Evolutionary conservation across 2,888 invertebrate genomes (phyloP), one percentile per base, ranked within the genome.

Genomic region (Lingula anatina): DNA sequence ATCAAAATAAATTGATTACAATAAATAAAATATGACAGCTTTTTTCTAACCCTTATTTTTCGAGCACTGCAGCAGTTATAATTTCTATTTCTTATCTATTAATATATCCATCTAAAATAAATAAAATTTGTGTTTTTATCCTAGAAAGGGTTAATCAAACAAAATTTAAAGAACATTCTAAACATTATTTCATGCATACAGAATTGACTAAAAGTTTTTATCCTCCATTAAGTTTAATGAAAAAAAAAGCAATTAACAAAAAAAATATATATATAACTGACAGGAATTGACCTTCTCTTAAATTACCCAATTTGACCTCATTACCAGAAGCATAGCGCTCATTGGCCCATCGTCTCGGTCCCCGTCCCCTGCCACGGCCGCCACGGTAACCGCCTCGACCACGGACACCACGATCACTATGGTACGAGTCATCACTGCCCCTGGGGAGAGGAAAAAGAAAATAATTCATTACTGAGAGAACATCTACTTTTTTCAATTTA

Each of bases 321-420:
- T 39, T 18, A 27, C 27, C 24, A 24, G 9, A 12, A 46, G 60
- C 64, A 47, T 60, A 64, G 54, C 69, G 59, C 47, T 70, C 69
- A 49, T 63, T 63, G 18, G 65, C 67, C 64, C 71, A 66, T 44
- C 70, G 51, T 37, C 62, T 50, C 27, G 62, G 56, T 5, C 66
- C 65, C 28, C 61, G 55, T 49, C 59, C 76, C 42, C 79, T 76
- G 56, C 79, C 78, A 47, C 84, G 81, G 31, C 85, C 83, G 52
- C 83, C 78, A 5, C 81, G 51, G 38, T 79, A 78, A 42, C 84
- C 81, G 37, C 86, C 84, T 53, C 83, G 79, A 2, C 81, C 54
- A 46, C 60, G 57, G 12, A 23, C 37, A 23, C 64, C 56, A 23
- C 66, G 52, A 5, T 57, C 57, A 36, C 58, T 55, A 9, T 40